Conservation (phyloP, 2,113 vertebrate genomes). For the Cacatua alba region DNA sequence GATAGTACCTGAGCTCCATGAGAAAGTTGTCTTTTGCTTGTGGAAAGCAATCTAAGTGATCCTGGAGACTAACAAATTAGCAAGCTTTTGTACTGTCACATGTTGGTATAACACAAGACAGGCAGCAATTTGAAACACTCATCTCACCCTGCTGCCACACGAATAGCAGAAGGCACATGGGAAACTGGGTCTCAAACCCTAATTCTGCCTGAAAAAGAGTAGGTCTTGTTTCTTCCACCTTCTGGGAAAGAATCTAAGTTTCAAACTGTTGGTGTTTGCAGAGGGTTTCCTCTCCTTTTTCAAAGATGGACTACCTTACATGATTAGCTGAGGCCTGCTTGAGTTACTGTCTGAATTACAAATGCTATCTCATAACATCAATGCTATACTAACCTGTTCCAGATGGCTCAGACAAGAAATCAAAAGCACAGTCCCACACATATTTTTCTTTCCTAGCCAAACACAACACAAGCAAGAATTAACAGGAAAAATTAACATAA, state of each 20-base stretch:
- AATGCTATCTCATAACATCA: neutral
- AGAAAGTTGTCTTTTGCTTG: neutral
- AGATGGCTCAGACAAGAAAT: conserved; percentile 16
- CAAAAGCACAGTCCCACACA: neutral
- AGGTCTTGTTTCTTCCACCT: neutral
- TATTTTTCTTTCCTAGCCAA: conserved; percentile 35
- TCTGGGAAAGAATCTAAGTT: neutral
- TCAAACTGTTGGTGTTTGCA: neutral
- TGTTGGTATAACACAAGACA: neutral
- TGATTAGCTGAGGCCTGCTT: neutral
- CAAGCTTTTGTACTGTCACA: neutral
- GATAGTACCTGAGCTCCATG: neutral
- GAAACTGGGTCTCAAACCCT: neutral
- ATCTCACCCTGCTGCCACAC: neutral
- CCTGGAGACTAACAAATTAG: neutral
- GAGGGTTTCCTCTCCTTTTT: neutral
- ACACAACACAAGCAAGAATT: conserved; percentile 15
- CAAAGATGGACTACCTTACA: neutral
- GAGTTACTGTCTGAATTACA: neutral
- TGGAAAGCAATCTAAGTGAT: neutral
- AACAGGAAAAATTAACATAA: conserved; percentile 4
- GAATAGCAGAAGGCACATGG: neutral
- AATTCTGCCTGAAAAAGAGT: neutral
- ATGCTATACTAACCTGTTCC: conserved; percentile 29
- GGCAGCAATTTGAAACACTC: neutral